Percentiles rank a stretch among this genome's conserved stretches.
Evolutionary conservation across 2,888 invertebrate species (phyloP).

Genomic region (Drosophila rellima): DNA sequence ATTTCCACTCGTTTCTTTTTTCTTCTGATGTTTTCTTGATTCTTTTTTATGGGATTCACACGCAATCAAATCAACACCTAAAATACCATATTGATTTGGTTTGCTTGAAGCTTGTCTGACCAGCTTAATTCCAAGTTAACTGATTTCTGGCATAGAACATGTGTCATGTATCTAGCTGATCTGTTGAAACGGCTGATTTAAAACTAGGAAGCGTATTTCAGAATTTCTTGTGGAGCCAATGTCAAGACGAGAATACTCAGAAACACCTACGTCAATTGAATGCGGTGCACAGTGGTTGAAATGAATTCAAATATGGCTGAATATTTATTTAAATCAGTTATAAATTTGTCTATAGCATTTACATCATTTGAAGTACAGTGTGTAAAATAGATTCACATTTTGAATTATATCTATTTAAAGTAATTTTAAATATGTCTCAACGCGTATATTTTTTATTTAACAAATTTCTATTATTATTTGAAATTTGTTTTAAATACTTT

Average conservation of each 20-base stretch:
- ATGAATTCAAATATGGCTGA: background rate
- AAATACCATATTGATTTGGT: slow-evolving; percentile 12
- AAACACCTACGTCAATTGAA: slow-evolving; percentile 28
- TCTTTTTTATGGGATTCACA: slow-evolving; percentile 19
- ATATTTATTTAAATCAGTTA: background rate
- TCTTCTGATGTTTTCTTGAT: background rate
- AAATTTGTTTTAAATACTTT: no score
- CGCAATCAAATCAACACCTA: slow-evolving; percentile 20
- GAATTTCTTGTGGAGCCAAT: slow-evolving; percentile 13
- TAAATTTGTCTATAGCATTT: background rate
- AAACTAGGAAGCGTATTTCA: slow-evolving; percentile 50
- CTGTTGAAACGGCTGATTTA: slow-evolving; percentile 20
- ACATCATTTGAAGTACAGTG: no score
- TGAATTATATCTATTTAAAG: background rate
- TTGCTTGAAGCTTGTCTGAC: slow-evolving; percentile 38
- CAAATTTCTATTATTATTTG: no score
- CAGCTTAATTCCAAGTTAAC: slow-evolving; percentile 23
- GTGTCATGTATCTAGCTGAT: slow-evolving; percentile 20
- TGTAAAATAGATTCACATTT: no score
- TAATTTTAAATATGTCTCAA: background rate
- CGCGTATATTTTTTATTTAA: no score
- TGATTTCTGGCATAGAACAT: slow-evolving; percentile 28
- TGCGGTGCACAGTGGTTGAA: slow-evolving; percentile 21
- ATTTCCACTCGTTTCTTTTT: slow-evolving; percentile 4
- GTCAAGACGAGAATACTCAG: slow-evolving; percentile 31